A percentile compares a stretch with the other conserved stretches of the same genome.
Evolutionary conservation across 2,797 vertebrate genomes (phyloP).

Genomic region (Morelia viridis): DNA sequence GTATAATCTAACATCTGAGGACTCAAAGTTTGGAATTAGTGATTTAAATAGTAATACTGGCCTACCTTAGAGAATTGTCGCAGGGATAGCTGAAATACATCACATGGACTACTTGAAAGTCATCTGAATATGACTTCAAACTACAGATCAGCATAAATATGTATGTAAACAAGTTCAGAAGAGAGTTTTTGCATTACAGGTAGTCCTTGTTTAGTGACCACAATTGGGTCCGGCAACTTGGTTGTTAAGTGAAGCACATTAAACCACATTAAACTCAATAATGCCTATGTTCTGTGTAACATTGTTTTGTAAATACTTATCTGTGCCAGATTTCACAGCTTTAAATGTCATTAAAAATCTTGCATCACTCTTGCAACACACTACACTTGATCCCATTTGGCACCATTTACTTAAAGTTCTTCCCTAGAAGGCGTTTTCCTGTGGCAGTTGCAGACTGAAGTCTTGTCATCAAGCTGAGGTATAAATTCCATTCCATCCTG

Average conservation of each 20-base stretch:
- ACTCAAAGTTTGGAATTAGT: neutral
- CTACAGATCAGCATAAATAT: neutral
- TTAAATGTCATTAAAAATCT: conserved; percentile 43
- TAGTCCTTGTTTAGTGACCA: conserved; percentile 39
- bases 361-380: conserved; percentile 22
- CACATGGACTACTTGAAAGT: neutral
- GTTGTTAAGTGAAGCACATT: neutral
- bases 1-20: neutral
- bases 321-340: conserved; percentile 51
- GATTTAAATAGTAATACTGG: neutral
- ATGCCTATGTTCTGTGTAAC: neutral
- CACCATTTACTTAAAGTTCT: conserved; percentile 73
- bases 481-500: conserved; percentile 81
- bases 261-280: neutral
- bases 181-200: neutral
- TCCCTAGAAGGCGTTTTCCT: conserved; percentile 68
- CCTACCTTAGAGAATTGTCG: neutral
- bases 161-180: neutral
- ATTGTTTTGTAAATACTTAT: conserved; percentile 16
- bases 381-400: conserved; percentile 34
- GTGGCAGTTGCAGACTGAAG: conserved; percentile 74
- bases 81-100: neutral
- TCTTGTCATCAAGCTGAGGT: conserved; percentile 76
- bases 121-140: neutral
- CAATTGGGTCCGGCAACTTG: neutral